A percentile compares a stretch with the other conserved stretches of the same genome.
These are phyloP conservation scores for Wasmannia auropunctata DNA, from an alignment of 1,140 invertebrate genomes.

Conservation along the genomic window DNA sequence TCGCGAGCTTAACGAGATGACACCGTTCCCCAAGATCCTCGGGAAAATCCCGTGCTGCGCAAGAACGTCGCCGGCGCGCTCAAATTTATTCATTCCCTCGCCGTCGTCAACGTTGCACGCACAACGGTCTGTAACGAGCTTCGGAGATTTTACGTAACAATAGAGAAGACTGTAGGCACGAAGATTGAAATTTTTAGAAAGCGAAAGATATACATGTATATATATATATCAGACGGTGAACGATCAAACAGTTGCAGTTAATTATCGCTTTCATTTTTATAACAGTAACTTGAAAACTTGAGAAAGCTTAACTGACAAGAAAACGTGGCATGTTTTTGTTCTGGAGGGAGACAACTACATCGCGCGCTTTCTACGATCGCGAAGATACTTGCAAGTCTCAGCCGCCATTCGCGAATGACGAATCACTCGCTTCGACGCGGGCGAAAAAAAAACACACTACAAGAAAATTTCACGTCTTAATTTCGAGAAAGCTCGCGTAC, in stretches of 20 bases:
- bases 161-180: neutral
- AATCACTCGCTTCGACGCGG: neutral
- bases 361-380: neutral
- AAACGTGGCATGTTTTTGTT: neutral
- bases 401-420: neutral
- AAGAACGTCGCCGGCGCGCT: conserved; percentile 44
- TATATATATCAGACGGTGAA: neutral
- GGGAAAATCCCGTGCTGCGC: conserved; percentile 42
- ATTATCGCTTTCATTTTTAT: neutral
- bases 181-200: neutral
- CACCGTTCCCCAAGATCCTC: conserved; percentile 58
- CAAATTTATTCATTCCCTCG: conserved; percentile 54
- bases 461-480: conserved; percentile 12
- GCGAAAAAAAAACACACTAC: neutral
- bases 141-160: conserved; percentile 25
- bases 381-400: neutral
- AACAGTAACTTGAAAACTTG: neutral
- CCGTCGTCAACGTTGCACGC: conserved; percentile 37
- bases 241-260: neutral
- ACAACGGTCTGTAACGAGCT: conserved; percentile 27
- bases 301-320: neutral
- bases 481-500: neutral
- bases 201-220: neutral
- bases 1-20: conserved; percentile 60
- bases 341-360: neutral